These are phyloP conservation scores for Malthinus flaveolus DNA, from an alignment of 2,888 invertebrate genomes.

Conservation along the genomic window DNA sequence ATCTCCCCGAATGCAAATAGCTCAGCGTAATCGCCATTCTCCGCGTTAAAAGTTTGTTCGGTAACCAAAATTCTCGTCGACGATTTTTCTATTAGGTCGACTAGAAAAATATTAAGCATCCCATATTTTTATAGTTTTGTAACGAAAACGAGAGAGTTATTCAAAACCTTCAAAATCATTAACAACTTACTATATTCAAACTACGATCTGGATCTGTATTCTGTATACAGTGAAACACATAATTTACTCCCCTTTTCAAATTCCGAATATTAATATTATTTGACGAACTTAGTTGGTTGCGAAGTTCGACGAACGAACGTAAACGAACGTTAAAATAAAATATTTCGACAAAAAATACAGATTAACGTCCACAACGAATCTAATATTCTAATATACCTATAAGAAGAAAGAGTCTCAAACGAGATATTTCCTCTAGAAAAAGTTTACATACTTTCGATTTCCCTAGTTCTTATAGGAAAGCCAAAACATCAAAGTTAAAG, in stretches of 20 bases:
- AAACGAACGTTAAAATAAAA: slow-evolving; percentile 5
- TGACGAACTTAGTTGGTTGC: slow-evolving; percentile 23
- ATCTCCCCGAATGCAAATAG: slow-evolving; percentile 37
- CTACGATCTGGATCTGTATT: slow-evolving; percentile 25
- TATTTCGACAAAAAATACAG: too few relatives aligned
- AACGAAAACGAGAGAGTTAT: slow-evolving; percentile 6
- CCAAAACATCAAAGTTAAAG: too few relatives aligned
- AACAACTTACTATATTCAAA: slow-evolving; percentile 1
- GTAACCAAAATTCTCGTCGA: not conserved
- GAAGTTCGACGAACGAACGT: slow-evolving; percentile 19
- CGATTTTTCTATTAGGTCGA: too few relatives aligned
- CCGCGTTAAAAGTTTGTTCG: not conserved
- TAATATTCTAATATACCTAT: too few relatives aligned
- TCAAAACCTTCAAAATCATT: slow-evolving; percentile 3
- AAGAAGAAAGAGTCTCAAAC: too few relatives aligned
- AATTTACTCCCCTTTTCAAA: slow-evolving; percentile 22
- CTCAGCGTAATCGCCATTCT: slow-evolving; percentile 25
- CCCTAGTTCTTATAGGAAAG: too few relatives aligned
- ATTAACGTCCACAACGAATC: too few relatives aligned
- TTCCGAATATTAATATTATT: slow-evolving; percentile 28
- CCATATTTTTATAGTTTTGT: too few relatives aligned
- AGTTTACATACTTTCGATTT: too few relatives aligned
- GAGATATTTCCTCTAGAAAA: too few relatives aligned
- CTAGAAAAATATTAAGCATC: too few relatives aligned
- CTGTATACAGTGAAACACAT: slow-evolving; percentile 7